Base-by-base conservation (phyloP, 2,888 invertebrate genomes). In the Acronicta psi region DNA sequence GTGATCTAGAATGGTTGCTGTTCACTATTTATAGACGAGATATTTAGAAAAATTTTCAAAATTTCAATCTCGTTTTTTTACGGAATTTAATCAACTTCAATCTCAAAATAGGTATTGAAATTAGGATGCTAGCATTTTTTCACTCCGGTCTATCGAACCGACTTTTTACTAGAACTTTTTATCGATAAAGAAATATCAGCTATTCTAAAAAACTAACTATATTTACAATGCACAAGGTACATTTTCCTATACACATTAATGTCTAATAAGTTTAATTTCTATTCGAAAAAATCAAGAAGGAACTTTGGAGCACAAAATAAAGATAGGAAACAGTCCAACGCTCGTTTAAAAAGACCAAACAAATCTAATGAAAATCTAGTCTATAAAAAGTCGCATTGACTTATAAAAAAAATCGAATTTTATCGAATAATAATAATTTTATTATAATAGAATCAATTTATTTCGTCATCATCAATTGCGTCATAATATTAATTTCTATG, bases 271-370 rank as follows among this genome's bases (percentile, higher is more conserved):
- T 69, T 59, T 69, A 69, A 75, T 64, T 64, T 59, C 59, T 78
- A 72, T 69, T 59, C 82, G 82, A 82, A 72, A 82, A 80, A 84
- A 82, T 75, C 49, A 86, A 80, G 81, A 81, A 90, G 91, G 91
- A 91, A 90, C 90, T 90, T 89, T 88, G 82, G 85, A 80, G 78
- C 81, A 76, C 78, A 80, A 78, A 73, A 80, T 75, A 79, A 76
- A 68, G 76, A 65, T 61, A 67, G 70, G 71, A 67, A 72, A 73
- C 56, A 72, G 54, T 64, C 52, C 57, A 65, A 65, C 50, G 54
- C 55, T 55, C 60, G 66, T 56, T 55, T 57, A 37, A 52, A 63
- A 72, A 47, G 61, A 68, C 56, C 47, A 74, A 59, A 49, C 46
- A 16, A 52, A n/a, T 20, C 40, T 43, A 2, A 25, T 25, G 23